Percentiles rank a stretch among this genome's conserved stretches.
These are phyloP conservation scores for Catajapyx aquilonaris DNA, from an alignment of 1,140 invertebrate genomes.

Conservation along the genomic window DNA sequence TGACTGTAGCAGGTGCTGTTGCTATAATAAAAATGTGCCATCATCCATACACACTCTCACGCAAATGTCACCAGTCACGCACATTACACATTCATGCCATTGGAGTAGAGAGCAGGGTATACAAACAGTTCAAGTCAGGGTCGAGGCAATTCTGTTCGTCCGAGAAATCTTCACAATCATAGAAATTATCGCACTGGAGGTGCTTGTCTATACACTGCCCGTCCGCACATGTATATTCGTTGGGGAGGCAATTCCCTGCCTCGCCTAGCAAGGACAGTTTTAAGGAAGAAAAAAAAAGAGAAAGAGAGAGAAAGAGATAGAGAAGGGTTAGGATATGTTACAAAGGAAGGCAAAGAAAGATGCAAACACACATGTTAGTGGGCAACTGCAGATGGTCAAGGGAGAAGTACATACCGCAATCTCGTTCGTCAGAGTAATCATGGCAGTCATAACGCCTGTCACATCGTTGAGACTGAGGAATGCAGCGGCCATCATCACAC, in stretches of 20 bases:
- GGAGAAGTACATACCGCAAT: constrained; percentile 13
- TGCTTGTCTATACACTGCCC: constrained; percentile 15
- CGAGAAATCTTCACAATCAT: constrained; percentile 19
- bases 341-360: background rate
- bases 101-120: no score
- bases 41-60: background rate
- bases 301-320: background rate
- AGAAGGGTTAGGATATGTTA: background rate
- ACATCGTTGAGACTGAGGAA: constrained; percentile 18
- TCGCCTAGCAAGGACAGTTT: background rate
- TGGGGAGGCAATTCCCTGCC: constrained; percentile 9
- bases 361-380: background rate
- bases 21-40: background rate
- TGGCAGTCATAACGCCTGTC: constrained; percentile 20
- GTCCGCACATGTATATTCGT: constrained; percentile 16
- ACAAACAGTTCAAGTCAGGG: constrained; percentile 5
- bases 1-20: background rate
- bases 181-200: constrained; percentile 15
- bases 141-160: constrained; percentile 19
- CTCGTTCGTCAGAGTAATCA: constrained; percentile 24
- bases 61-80: background rate
- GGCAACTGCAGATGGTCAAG: background rate
- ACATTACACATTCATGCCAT: no score
- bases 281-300: background rate
- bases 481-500: constrained; percentile 20